These are phyloP conservation scores for Harpagoxenus sublaevis DNA, from an alignment of 2,888 invertebrate species.

Conservation along the genomic window DNA sequence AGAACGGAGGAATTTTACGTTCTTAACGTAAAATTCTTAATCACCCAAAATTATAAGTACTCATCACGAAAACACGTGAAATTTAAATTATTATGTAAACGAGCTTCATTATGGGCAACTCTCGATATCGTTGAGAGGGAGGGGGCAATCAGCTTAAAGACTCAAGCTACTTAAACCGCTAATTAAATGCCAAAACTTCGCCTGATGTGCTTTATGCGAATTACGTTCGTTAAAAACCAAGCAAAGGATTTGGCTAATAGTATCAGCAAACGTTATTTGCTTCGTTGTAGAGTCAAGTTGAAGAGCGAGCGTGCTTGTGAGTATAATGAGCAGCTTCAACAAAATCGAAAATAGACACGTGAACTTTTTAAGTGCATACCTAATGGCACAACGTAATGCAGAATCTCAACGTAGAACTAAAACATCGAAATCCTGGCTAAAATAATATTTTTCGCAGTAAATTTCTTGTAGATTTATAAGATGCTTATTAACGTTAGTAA, in stretches of 20 bases:
- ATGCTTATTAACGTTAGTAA: background rate
- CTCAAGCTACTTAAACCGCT: slow-evolving; percentile 43
- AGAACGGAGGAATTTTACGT: too few species aligned
- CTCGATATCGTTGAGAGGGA: slow-evolving; percentile 36
- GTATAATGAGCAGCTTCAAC: slow-evolving; percentile 58
- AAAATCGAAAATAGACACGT: slow-evolving; percentile 44
- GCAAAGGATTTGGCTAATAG: slow-evolving; percentile 36
- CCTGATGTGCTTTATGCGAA: slow-evolving; percentile 20
- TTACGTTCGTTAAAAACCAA: slow-evolving; percentile 37
- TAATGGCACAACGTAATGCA: background rate
- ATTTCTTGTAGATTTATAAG: background rate
- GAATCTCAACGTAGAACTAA: background rate
- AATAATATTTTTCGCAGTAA: background rate
- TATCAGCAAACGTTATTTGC: slow-evolving; percentile 58
- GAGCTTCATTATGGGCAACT: slow-evolving; percentile 49
- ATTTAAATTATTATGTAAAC: slow-evolving; percentile 42
- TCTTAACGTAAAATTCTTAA: background rate
- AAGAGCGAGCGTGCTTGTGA: slow-evolving; percentile 40
- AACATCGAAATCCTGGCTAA: background rate
- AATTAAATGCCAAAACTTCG: slow-evolving; percentile 44
- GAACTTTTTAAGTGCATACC: slow-evolving; percentile 27
- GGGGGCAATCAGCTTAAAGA: slow-evolving; percentile 48
- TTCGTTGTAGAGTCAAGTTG: slow-evolving; percentile 56
- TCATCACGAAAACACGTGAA: background rate
- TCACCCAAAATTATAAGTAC: background rate